Evolutionary conservation across 2,113 vertebrate species (phyloP), one percentile per base, ranked within the genome.

Genomic region (Aspiorhynchus laticeps): DNA sequence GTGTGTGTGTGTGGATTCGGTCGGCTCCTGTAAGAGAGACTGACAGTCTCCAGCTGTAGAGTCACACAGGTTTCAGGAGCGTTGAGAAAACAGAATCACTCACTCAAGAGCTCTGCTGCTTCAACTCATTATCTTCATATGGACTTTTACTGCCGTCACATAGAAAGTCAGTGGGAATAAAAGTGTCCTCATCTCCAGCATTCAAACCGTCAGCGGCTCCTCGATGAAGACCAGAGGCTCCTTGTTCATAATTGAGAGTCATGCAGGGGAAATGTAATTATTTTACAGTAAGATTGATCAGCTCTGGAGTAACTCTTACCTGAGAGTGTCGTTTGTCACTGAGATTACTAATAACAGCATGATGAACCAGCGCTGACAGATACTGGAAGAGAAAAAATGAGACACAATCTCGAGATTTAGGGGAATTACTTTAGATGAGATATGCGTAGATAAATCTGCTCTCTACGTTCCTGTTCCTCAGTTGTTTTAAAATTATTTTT

Each of bases 401-500:
- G 38, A 8, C 46, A 67, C 85, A 46, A 86, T 86, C 59, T 88
- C 77, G 14, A 61, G 74, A 88, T 69, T 88, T 83, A 88, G 48
- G 71, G 17, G 63, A 85, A 85, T 73, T 83, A 17, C 28, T 83
- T 83, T 53, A 56, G 48, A 75, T 76, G 71, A 24, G 36, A 33
- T 78, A 26, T 0, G 2, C 1, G 17, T 79, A n/a, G 71, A 61
- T 74, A n/a, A 65, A 17, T 69, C 61, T 77, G 53, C 19, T 24
- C 7, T 59, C 7, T 3, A 51, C 14, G 4, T 51, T 17, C 48
- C 14, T 51, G 15, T 14, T 51, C 9, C 48, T 38, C 38, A 38
- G 38, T 43, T 43, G 43, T 43, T 43, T 43, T 43, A 43, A 43
- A 43, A 0, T 56, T 56, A 5, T 51, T 17, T 51, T 5, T 51